Base-by-base conservation (phyloP, 2,888 invertebrate species). In the Spatulosminthurus flaviceps region DNA sequence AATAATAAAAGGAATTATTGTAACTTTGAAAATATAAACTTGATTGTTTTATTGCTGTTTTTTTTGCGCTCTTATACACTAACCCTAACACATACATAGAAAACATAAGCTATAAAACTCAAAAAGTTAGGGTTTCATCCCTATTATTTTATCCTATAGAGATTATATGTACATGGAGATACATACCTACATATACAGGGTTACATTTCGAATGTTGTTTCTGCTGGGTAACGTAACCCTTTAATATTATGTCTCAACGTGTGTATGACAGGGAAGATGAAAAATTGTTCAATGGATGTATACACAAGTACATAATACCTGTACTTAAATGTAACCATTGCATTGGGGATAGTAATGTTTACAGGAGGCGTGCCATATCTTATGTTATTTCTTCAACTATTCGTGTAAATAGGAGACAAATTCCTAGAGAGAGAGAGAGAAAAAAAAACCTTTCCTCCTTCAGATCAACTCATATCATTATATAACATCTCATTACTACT, bases 151-250 rank as follows among this genome's bases (percentile, higher is more conserved):
- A n/a, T n/a, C n/a, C n/a, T n/a, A n/a, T n/a, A n/a, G n/a, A n/a
- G n/a, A n/a, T n/a, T n/a, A n/a, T n/a, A n/a, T n/a, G n/a, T n/a
- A n/a, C n/a, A n/a, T n/a, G n/a, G n/a, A n/a, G n/a, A n/a, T n/a
- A n/a, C n/a, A n/a, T n/a, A 4, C 34, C 34, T 34, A 34, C 34
- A 9, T 11, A 9, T 51, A 51, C 51, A 51, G 2, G 51, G 51
- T 51, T 51, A n/a, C 51, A 51, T 51, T 51, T 51, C n/a, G 70
- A 70, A 70, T 70, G 70, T 41, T 70, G 41, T 41, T 41, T 70
- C n/a, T n/a, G 34, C 41, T 70, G 19, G 70, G 70, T 70, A 70
- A 41, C 41, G 70, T 70, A 4, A 28, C 28, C 70, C 24, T 64
- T 1, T 70, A 41, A 41, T 41, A 42, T 70, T 21, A n/a, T 70